Evolutionary conservation across 2,797 vertebrate species (phyloP), one percentile per base, ranked within the genome.

Genomic region (Neosilurus hyrtlii): DNA sequence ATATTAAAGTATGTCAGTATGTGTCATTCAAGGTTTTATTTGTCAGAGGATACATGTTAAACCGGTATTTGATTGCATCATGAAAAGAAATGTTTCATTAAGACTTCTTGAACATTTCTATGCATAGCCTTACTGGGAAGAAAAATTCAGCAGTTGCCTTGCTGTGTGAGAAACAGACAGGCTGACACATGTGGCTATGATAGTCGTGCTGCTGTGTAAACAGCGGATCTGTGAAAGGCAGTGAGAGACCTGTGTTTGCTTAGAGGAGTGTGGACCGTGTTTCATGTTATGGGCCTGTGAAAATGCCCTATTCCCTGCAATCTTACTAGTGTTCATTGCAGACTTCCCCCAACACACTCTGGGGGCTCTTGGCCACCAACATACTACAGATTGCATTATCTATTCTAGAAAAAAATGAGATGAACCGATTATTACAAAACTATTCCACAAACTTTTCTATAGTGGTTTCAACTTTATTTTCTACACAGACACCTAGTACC

Each of bases 251-350:
- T 85, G 86, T 87, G 86, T 91, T 89, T 92, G 91, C 89, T 91
- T 92, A 89, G 90, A 91, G 89, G 88, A 91, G 89, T 80, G 37
- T 59, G 85, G 87, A 87, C 79, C 83, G 83, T 88, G 89, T 87
- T 91, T 91, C 88, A 90, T 89, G 89, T 89, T 92, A 92, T 92
- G 89, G 88, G 85, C 86, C 88, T 88, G 86, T 91, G 91, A 93
- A 92, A 88, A 86, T 88, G 82, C 71, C 83, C 73, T 89, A 92
- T 92, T 93, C 90, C 89, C 89, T 84, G 83, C 83, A 86, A 88
- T 92, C 91, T 92, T 82, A 22, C 15, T n/a, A 78, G 86, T 85
- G 80, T 81, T 88, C 90, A 85, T 72, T 75, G 85, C 86, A 91
- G 89, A 93, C 92, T 92, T 93, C 88, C 90, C 90, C 89, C 66